Base-by-base conservation (phyloP, 2,797 vertebrate genomes). In the Mareca penelope region DNA sequence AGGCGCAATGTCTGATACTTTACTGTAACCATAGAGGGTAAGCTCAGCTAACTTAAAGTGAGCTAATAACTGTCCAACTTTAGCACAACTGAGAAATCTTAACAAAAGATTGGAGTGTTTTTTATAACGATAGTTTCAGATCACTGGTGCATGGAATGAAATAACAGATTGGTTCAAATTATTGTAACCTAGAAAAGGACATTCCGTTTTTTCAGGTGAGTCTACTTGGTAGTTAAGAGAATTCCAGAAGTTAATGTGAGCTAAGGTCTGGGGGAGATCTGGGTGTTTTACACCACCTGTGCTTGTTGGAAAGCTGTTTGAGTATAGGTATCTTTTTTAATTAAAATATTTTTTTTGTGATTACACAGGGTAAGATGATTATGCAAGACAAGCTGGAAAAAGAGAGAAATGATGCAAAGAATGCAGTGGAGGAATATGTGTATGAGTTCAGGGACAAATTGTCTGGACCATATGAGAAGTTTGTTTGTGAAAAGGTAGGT, bases 341-440 rank as follows among this genome's bases (percentile, higher is more conserved):
- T 83, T 76, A 15, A 89, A 78, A 6, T 73, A 6, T 73, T 7
- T 89, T 63, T 57, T 93, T 77, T 89, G 12, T 89, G 88, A 56
- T 80, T 48, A 68, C 42, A 79, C 95, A 98, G 98, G 97, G 97
- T 28, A 98, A 98, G 95, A 98, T 98, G 98, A 98, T 98, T 64
- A 98, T 98, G 97, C 98, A 98, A 89, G 98, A 98, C 92, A 98
- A 98, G 57, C 88, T 98, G 89, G 98, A 98, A 92, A 98, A 98
- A 93, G 98, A 98, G 90, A 96, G 98, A 80, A 98, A 98, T 29
- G 98, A 98, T 80, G 98, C 98, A 23, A 98, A 98, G 95, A 98
- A 98, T 28, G 98, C 98, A 7, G 98, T 98, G 52, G 98, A 99
- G 78, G 98, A 98, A 40, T 98, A 98, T 59, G 98, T 98, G 7